These are phyloP conservation scores for Phorcus lineatus DNA, from an alignment of 2,888 invertebrate genomes.

Conservation along the genomic window DNA sequence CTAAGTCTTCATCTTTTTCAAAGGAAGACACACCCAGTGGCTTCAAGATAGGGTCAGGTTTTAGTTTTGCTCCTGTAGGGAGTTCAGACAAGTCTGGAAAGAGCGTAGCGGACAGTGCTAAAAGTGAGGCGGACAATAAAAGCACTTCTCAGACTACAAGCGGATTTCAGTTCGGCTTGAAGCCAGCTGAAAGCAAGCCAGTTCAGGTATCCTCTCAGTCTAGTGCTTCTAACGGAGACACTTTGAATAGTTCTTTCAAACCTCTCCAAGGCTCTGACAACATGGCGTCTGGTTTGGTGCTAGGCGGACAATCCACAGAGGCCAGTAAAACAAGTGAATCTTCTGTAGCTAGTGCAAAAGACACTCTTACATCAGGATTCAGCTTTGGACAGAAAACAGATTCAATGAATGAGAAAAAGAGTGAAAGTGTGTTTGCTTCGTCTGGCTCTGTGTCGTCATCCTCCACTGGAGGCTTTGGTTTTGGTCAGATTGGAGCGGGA, in stretches of 20 bases:
- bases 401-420: not conserved
- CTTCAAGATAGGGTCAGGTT: constrained; percentile 24
- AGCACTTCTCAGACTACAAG: constrained; percentile 15
- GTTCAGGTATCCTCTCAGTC: not conserved
- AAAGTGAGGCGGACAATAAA: not conserved
- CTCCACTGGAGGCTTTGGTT: constrained; percentile 28
- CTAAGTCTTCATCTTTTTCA: not conserved
- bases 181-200: constrained; percentile 21
- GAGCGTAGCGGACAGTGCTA: not conserved
- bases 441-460: constrained; percentile 19
- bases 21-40: not conserved
- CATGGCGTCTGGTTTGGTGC: not conserved
- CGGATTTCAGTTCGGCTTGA: constrained; percentile 37
- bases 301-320: constrained; percentile 6
- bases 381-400: constrained; percentile 29
- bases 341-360: constrained; percentile 2
- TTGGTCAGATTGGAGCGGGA: constrained; percentile 33
- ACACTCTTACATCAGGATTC: constrained; percentile 21
- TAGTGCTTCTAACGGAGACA: constrained; percentile 27
- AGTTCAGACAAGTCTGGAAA: not conserved
- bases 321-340: constrained; percentile 14
- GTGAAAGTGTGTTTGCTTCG: constrained; percentile 20
- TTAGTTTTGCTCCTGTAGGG: not conserved
- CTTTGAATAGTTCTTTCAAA: constrained; percentile 17
- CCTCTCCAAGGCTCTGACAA: not conserved